Base-by-base conservation (phyloP, 2,797 vertebrate genomes). In the Chlorospingus semifuscus region DNA sequence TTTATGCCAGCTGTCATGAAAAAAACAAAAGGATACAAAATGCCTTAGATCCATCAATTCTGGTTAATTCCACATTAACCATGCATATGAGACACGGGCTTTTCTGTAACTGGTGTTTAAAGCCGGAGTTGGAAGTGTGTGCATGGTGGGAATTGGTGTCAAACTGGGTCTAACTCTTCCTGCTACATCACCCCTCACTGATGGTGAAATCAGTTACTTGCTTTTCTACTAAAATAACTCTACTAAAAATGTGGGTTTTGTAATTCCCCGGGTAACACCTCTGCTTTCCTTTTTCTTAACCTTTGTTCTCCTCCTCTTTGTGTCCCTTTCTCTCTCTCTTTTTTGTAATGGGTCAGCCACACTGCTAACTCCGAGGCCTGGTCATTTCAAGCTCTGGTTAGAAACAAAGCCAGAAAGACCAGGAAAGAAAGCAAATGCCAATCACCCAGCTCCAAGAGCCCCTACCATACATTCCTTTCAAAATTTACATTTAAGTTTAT, bases 51-150 rank as follows among this genome's bases (percentile, higher is more conserved):
- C 26, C 34, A 22, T n/a, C 27, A 30, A 61, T 65, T 87, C 50
- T n/a, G 32, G 21, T 55, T 23, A 56, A 56, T 56, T 87, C 46
- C 55, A 24, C 56, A 5, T 41, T 21, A 63, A 46, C 23, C 36
- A 46, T 4, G 15, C 1, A 0, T 15, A 4, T 8, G 27, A 79
- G 41, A 61, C n/a, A 6, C 1, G 0, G 14, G 32, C 4, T 74
- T 69, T 68, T 41, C 60, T 32, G 5, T 11, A 72, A 72, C 6
- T 30, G 37, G 6, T 47, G n/a, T 59, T 71, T 11, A 49, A 72
- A 91, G 47, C 6, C 21, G 18, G 29, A 87, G 37, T 2, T 52
- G 77, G 50, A 55, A 26, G 60, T 8, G 34, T 1, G 8, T 30
- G 57, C 1, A 0, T 1, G 4, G 18, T 19, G n/a, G 29, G 30